A percentile compares a stretch with the other conserved stretches of the same genome.
Conservation (phyloP, 1,140 invertebrate species). For the Venturia canescens region DNA sequence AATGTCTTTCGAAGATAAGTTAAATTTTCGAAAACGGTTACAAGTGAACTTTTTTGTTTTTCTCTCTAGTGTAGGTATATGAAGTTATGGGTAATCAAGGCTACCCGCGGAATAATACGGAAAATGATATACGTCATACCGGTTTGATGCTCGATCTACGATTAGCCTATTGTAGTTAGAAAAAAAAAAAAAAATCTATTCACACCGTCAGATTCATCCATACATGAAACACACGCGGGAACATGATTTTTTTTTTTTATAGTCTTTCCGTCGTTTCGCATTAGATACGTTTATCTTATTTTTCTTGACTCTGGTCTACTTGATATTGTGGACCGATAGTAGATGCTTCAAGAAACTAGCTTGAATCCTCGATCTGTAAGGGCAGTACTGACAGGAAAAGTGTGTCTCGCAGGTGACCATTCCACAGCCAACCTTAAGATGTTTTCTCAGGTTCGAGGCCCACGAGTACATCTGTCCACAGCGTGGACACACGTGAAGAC, state of each 20-base stretch:
- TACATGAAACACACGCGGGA: slow-evolving; percentile 19
- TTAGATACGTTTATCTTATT: background rate
- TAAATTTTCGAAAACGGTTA: background rate
- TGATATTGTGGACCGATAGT: slow-evolving; percentile 76
- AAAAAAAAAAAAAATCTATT: background rate
- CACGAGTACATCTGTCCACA: slow-evolving; percentile 78
- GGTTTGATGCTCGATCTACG: background rate
- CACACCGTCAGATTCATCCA: slow-evolving; percentile 7
- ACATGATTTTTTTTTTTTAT: slow-evolving; percentile 10
- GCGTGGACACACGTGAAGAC: slow-evolving; percentile 72
- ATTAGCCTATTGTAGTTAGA: slow-evolving; percentile 18
- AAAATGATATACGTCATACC: background rate
- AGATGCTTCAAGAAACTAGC: slow-evolving; percentile 75
- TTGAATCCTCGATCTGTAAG: slow-evolving; percentile 75
- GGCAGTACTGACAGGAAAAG: slow-evolving; percentile 79
- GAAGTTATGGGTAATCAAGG: slow-evolving; percentile 1
- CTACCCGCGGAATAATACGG: background rate
- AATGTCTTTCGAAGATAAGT: background rate
- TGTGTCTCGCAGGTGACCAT: slow-evolving; percentile 76
- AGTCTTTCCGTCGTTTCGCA: background rate
- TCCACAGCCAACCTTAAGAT: slow-evolving; percentile 74
- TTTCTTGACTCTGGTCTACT: slow-evolving; percentile 62
- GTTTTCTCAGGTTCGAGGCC: slow-evolving; percentile 76
- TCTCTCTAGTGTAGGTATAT: background rate
- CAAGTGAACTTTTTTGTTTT: background rate